These are phyloP conservation scores for Sciaenops ocellatus DNA, from an alignment of 2,797 vertebrate genomes.

Conservation along the genomic window DNA sequence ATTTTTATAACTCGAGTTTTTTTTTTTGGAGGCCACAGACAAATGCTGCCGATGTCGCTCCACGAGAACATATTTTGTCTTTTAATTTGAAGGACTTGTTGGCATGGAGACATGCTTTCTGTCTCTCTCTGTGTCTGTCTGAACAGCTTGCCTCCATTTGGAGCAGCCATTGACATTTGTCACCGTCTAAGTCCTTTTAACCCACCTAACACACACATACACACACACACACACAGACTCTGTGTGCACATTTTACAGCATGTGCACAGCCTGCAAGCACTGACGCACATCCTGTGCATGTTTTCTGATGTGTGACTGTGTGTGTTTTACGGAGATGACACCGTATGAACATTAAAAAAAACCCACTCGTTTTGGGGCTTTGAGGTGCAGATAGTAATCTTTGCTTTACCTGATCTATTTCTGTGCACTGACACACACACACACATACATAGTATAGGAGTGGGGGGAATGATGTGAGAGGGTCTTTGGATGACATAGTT, in stretches of 20 bases:
- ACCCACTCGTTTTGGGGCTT: conserved; percentile 16
- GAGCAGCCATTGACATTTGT: conserved; percentile 42
- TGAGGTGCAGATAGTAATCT: conserved; percentile 68
- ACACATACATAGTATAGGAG: neutral
- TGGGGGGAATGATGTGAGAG: conserved; percentile 38
- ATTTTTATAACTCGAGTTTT: neutral
- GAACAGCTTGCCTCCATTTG: conserved; percentile 17
- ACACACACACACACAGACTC: no score
- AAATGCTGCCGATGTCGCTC: neutral
- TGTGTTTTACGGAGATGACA: conserved; percentile 23
- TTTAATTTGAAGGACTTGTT: neutral
- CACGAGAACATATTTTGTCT: no score
- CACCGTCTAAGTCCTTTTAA: conserved; percentile 12
- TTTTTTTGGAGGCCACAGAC: neutral
- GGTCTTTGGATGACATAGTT: conserved; percentile 39
- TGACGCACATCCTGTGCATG: conserved; percentile 49
- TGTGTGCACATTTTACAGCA: neutral
- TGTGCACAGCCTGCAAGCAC: conserved; percentile 39
- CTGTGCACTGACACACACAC: conserved; percentile 46
- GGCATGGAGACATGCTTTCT: neutral
- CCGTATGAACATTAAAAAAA: conserved; percentile 30
- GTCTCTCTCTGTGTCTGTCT: neutral
- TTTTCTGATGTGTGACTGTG: conserved; percentile 12
- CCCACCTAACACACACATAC: conserved; percentile 3
- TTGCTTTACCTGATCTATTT: conserved; percentile 76